Base-by-base conservation (phyloP, 2,113 vertebrate genomes). In the Hippocampus guttulatus region DNA sequence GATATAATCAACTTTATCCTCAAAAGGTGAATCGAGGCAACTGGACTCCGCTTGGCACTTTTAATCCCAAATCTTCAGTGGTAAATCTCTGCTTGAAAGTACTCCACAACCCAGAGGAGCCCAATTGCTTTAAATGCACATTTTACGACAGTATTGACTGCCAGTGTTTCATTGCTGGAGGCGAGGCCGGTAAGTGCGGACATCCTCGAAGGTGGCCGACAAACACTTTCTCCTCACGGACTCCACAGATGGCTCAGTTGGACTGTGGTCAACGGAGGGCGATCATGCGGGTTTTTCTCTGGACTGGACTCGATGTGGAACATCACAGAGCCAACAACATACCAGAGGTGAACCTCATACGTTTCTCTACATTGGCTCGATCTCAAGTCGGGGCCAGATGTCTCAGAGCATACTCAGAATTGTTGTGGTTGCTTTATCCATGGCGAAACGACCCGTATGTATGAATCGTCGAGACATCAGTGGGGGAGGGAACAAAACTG, bases 271-370 rank as follows among this genome's bases (percentile, higher is more conserved):
- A 0, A 2, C 9, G 12, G 80, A 85, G 0, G 86, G 86, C 4
- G 62, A 55, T 25, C 71, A 43, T 14, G 79, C 88, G 70, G 89
- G 87, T 6, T 67, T 30, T 9, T 91, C 88, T 70, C 33, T 38
- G 89, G 85, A 21, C 85, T 92, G 66, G 75, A 77, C 54, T 58
- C 43, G 27, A 72, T 30, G 43, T 89, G 91, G 88, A 84, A 76
- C 38, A 71, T 90, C 38, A 43, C 63, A 11, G 83, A 82, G 3
- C 64, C 84, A 11, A 45, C 66, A 8, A 78, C 74, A n/a, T 84
- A 84, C 63, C 33, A 67, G 49, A 71, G 74, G 77, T 81, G 43
- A 81, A 82, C 41, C 68, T 77, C 57, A 41, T 1, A 8, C n/a
- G 20, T n/a, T 66, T 20, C 30, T 68, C 33, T 51, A 1, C 30